Evolutionary conservation across 2,888 invertebrate species (phyloP).

Genomic region (Hypolimnas misippus): DNA sequence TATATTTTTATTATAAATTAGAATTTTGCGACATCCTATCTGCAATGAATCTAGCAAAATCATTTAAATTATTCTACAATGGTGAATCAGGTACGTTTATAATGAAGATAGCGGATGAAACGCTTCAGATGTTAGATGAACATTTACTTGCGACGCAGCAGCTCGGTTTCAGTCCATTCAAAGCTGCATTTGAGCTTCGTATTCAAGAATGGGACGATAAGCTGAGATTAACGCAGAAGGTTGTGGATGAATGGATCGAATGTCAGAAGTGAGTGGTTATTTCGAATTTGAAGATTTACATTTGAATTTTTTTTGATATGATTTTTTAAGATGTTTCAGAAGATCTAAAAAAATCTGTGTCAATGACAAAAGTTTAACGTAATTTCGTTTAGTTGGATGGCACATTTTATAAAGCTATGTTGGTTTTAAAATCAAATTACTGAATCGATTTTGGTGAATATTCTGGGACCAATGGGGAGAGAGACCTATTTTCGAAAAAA

Average conservation of each 20-base stretch:
- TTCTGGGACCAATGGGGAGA: too few relatives aligned
- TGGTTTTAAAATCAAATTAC: too few relatives aligned
- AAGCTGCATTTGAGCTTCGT: constrained; percentile 89
- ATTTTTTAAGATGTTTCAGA: neutral
- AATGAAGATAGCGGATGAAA: constrained; percentile 90
- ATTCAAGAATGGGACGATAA: constrained; percentile 90
- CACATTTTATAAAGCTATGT: too few relatives aligned
- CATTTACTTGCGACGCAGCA: constrained; percentile 90
- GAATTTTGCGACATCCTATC: too few relatives aligned
- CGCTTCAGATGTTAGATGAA: constrained; percentile 89
- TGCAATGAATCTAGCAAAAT: neutral
- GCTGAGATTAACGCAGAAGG: constrained; percentile 85
- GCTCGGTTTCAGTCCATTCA: constrained; percentile 90
- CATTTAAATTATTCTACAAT: neutral
- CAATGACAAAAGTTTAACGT: too few relatives aligned
- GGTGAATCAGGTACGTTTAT: constrained; percentile 85
- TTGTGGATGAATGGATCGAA: constrained; percentile 87
- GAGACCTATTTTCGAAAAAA: too few relatives aligned
- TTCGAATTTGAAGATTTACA: neutral
- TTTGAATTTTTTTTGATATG: neutral
- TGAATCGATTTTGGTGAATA: too few relatives aligned
- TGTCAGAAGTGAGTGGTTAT: constrained; percentile 86
- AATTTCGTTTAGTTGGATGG: too few relatives aligned
- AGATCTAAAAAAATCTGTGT: too few relatives aligned
- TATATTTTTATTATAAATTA: neutral